Base-by-base conservation (phyloP, 2,888 invertebrate genomes). In the Tryphoninae sp. region DNA sequence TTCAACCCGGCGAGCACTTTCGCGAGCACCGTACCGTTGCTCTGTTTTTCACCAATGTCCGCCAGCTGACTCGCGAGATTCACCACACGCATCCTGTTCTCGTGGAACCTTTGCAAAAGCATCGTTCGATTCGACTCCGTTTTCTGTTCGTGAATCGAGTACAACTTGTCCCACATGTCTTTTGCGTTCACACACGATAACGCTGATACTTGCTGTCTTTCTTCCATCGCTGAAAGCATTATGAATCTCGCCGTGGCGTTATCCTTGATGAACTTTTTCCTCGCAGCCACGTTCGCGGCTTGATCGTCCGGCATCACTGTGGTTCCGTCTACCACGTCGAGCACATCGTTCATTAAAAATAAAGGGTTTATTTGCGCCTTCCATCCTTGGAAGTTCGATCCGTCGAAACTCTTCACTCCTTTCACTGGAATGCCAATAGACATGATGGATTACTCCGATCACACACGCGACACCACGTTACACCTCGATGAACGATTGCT, bases 221-320 rank as follows among this genome's bases (percentile, higher is more conserved):
- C 23, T 45, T 85, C 84, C 68, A 85, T 65, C 8, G 81, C 6
- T 26, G 81, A 80, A 3, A 80, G 62, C 13, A 86, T 84, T 1
- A 77, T 8, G 11, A 55, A 62, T 71, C 40, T 84, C n/a, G 84
- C 84, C 26, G 72, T 84, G 1, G 83, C 82, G 42, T 85, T 82
- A n/a, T 69, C 69, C 19, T 69, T 71, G 9, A 26, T 49, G 11
- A 33, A 59, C n/a, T 49, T 13, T 26, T 71, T 59, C 40, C n/a
- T 9, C 22, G 40, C 80, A 11, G 74, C 80, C 53, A 58, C 78
- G 4, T 42, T 9, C 8, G 8, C 42, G 2, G 55, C 49, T 13
- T 45, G 64, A 19, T 11, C 69, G 2, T n/a, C 71, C 49, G 74
- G 74, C 49, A 55, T 61, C 26, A 9, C 53, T 1, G 64, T 49